A percentile compares a stretch with the other conserved stretches of the same genome.
Conservation (phyloP, 2,888 invertebrate species). For the Nymphalis urticae region DNA sequence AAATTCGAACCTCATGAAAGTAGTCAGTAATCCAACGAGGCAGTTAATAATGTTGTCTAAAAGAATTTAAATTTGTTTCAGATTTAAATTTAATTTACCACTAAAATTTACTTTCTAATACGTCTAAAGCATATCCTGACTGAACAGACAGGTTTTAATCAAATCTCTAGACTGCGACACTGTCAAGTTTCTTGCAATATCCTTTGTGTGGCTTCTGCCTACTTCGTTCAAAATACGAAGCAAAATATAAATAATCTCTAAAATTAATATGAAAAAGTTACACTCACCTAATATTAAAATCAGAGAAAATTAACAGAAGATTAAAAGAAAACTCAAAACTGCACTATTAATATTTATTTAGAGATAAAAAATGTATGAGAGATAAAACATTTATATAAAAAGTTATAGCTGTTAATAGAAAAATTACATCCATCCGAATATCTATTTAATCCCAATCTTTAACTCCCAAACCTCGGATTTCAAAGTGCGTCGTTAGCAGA, state of each 20-base stretch:
- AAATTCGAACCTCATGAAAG: too few relatives aligned
- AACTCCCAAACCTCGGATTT: conserved; percentile 47
- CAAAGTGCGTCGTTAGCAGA: conserved; percentile 75
- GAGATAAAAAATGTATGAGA: too few relatives aligned
- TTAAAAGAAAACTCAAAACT: too few relatives aligned
- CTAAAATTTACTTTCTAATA: not conserved
- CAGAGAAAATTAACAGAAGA: too few relatives aligned
- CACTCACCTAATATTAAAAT: too few relatives aligned
- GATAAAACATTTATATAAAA: too few relatives aligned
- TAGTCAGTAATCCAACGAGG: too few relatives aligned
- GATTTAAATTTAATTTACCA: too few relatives aligned
- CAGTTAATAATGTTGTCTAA: too few relatives aligned
- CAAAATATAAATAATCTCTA: not conserved
- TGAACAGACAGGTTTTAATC: not conserved
- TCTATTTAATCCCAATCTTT: conserved; percentile 40
- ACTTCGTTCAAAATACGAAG: not conserved
- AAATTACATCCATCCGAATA: not conserved
- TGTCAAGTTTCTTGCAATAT: not conserved
- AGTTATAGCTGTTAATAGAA: too few relatives aligned
- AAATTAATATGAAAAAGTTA: not conserved
- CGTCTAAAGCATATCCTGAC: too few relatives aligned
- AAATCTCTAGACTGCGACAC: conserved; percentile 9
- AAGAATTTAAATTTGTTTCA: too few relatives aligned
- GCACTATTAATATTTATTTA: not conserved
- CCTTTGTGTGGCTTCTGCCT: conserved; percentile 7